Percentiles rank a stretch among this genome's conserved stretches.
phyloP scores from a whole-genome alignment of 2,888 invertebrate genomes.

The Himalopsyche tibetana region DNA sequence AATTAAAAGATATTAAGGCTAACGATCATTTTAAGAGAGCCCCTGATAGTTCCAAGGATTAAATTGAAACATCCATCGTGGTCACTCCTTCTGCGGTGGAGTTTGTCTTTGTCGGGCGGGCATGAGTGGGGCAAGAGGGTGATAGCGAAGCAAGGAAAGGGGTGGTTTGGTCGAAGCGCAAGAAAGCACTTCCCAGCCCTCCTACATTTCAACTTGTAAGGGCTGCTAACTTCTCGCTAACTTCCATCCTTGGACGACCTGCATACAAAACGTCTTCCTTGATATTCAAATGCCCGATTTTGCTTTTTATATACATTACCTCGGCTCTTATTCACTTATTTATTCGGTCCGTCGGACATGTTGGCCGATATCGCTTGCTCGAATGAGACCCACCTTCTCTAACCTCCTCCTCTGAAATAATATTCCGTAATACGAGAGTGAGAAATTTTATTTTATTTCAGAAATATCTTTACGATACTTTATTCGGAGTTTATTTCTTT shows the following conservation, averaged over 20 bases:
- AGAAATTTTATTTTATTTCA: constrained; percentile 2
- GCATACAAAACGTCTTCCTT: constrained; percentile 5
- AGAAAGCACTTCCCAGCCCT: constrained; percentile 31
- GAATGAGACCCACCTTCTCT: not conserved
- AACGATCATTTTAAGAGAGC: too few species aligned
- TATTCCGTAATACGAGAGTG: not conserved
- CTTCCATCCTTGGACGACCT: constrained; percentile 29
- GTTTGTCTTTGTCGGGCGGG: constrained; percentile 13
- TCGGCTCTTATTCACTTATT: constrained; percentile 22
- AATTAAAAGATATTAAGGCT: too few species aligned
- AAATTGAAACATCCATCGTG: constrained; percentile 34
- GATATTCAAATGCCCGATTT: constrained; percentile 30
- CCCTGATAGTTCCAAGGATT: constrained; percentile 3
- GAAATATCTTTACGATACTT: not conserved
- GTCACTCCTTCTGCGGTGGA: constrained; percentile 30
- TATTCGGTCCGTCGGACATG: constrained; percentile 9
- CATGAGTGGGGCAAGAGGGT: not conserved
- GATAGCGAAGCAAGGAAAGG: not conserved
- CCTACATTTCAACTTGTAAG: constrained; percentile 29
- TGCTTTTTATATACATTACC: constrained; percentile 34
- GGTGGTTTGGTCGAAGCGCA: constrained; percentile 2
- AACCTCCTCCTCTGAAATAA: not conserved
- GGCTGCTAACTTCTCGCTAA: constrained; percentile 9
- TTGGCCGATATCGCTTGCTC: not conserved
- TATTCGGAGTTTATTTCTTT: constrained; percentile 5